Evolutionary conservation across 2,113 vertebrate species (phyloP), one percentile per base, ranked within the genome.

Genomic region (Pseudorhombus dupliciocellatus): DNA sequence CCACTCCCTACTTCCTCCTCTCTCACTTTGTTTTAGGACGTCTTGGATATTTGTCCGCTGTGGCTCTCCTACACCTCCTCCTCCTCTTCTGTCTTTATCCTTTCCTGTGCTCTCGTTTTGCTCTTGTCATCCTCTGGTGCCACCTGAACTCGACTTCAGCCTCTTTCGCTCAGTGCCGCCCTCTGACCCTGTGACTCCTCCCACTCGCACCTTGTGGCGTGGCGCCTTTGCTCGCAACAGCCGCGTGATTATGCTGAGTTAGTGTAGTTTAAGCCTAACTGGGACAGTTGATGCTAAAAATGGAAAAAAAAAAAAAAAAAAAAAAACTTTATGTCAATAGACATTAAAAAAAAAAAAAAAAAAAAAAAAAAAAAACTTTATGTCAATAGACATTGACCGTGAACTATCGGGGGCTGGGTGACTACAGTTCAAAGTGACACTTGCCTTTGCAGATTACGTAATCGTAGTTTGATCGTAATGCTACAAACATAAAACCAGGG

Each of bases 121-220:
- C 34, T 42, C 70, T 59, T n/a, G 37, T 66, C 50, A 69, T 66
- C 53, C 30, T 44, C 64, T 50, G 4, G 21, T 55, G 21, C 42
- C 64, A 75, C 63, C 66, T 50, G 42, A 71, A 68, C n/a, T 46
- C 46, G 1, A 9, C 31, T 30, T 63, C 25, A 44, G 55, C 10
- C 20, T 42, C 48, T 68, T 60, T 37, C 28, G 11, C 26, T 69
- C 52, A 66, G 50, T 61, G 75, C 66, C 22, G 66, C 53, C 22
- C 66, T 77, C 58, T 67, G 40, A 37, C 78, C 75, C 72, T 72
- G 30, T 61, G n/a, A n/a, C 87, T 71, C 85, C 87, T 71, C 85
- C 77, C 75, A 77, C 83, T 83, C 65, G 7, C 52, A 61, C 59
- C 57, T 66, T 53, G 64, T 73, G 68, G 51, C 75, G 52, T 6